Evolutionary conservation across 2,888 invertebrate species (phyloP), one percentile per base, ranked within the genome.

Genomic region (Psococerastis gibbosa): DNA sequence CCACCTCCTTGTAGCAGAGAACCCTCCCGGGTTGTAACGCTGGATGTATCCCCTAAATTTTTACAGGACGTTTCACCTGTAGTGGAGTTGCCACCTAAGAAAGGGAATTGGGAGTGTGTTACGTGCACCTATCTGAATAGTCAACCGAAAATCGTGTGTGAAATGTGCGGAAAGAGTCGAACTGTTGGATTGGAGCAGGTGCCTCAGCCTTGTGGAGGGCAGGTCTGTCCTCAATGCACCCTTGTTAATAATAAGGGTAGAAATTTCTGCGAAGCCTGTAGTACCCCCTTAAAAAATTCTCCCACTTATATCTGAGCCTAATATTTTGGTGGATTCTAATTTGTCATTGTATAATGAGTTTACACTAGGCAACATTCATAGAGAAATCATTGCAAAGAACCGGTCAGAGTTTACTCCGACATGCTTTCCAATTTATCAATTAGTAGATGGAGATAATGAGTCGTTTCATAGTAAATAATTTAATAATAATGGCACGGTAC

Each of bases 281-380:
- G 67, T 16, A 64, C 68, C 5, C 73, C 72, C 54, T 63, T 82
- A 34, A 69, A 76, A 54, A 73, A 78, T 60, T 81, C 80, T 45
- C 78, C 81, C 31, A 82, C 80, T 41, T 82, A 82, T 54, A 80
- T 81, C 53, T 77, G 57, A 27, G n/a, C n/a, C n/a, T n/a, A n/a
- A n/a, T n/a, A n/a, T n/a, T n/a, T n/a, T n/a, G n/a, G n/a, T n/a
- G n/a, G n/a, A n/a, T n/a, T n/a, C n/a, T n/a, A n/a, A n/a, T n/a
- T n/a, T n/a, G n/a, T n/a, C n/a, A n/a, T n/a, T n/a, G n/a, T n/a
- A n/a, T n/a, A n/a, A n/a, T n/a, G n/a, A n/a, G n/a, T n/a, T n/a
- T n/a, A n/a, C n/a, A n/a, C n/a, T n/a, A n/a, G n/a, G n/a, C n/a
- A n/a, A n/a, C n/a, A n/a, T n/a, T n/a, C n/a, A n/a, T n/a, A n/a